Evolutionary conservation across 2,113 vertebrate genomes (phyloP).

Genomic region (Neotragus moschatus): DNA sequence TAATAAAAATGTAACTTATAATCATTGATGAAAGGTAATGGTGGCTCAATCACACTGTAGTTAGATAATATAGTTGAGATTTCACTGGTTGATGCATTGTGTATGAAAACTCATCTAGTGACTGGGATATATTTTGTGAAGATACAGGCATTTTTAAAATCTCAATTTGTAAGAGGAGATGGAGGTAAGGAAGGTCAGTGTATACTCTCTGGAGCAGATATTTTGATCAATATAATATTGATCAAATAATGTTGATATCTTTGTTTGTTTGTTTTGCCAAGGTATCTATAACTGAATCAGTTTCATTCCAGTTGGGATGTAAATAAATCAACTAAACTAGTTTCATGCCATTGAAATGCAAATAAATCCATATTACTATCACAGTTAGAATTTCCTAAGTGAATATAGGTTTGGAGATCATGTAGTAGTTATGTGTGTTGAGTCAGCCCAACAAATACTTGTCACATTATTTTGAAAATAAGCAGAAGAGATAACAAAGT

Average conservation of each 20-base stretch:
- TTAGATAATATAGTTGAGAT: background rate
- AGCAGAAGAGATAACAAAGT: background rate
- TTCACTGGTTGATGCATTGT: background rate
- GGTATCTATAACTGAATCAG: background rate
- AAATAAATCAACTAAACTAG: background rate
- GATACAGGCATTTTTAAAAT: background rate
- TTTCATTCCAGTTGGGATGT: background rate
- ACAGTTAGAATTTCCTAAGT: background rate
- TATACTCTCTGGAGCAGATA: background rate
- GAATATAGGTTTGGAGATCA: background rate
- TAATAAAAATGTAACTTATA: background rate
- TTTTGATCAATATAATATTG: background rate
- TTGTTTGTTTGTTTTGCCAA: background rate
- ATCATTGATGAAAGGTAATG: background rate
- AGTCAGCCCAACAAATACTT: background rate
- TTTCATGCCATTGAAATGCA: background rate
- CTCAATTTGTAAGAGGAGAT: background rate
- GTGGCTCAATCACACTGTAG: background rate
- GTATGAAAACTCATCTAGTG: background rate
- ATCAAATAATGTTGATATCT: background rate
- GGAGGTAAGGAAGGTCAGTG: background rate
- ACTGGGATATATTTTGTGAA: background rate
- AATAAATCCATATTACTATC: background rate
- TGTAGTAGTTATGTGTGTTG: background rate
- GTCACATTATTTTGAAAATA: background rate